Evolutionary conservation across 2,888 invertebrate species (phyloP).

Genomic region (Oscheius sp.): DNA sequence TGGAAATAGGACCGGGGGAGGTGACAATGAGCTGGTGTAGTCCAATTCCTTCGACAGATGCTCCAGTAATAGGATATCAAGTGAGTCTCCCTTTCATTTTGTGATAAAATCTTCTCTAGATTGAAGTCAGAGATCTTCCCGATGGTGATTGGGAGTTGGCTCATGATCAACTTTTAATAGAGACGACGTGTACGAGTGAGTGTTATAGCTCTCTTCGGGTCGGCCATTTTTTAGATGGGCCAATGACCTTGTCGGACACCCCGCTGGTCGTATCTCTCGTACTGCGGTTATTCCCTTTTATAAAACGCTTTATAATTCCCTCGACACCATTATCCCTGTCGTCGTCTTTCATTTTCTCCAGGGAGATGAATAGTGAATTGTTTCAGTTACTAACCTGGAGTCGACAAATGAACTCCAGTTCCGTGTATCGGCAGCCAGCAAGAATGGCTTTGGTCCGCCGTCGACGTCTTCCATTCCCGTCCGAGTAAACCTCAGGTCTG

Average conservation of each 20-base stretch:
- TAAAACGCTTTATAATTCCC: constrained; percentile 19
- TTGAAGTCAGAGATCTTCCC: constrained; percentile 62
- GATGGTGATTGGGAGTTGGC: constrained; percentile 66
- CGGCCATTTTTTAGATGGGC: not conserved
- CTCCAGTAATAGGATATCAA: constrained; percentile 65
- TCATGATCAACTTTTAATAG: constrained; percentile 64
- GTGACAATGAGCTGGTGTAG: constrained; percentile 67
- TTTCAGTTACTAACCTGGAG: constrained; percentile 53
- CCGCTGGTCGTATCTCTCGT: constrained; percentile 16
- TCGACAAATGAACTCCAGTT: constrained; percentile 61
- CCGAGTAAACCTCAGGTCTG: constrained; percentile 36
- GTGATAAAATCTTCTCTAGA: constrained; percentile 36
- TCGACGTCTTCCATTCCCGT: constrained; percentile 63
- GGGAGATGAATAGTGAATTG: not conserved
- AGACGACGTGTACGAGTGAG: constrained; percentile 64
- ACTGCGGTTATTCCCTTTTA: constrained; percentile 6
- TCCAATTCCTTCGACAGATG: constrained; percentile 52
- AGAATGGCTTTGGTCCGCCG: constrained; percentile 67
- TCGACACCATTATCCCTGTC: constrained; percentile 1
- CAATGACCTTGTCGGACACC: constrained; percentile 21
- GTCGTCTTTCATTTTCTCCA: not conserved
- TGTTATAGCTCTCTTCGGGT: too few species aligned
- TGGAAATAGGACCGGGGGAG: constrained; percentile 56
- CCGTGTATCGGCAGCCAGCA: constrained; percentile 68
- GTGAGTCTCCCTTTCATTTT: constrained; percentile 21